These are phyloP conservation scores for Laspeyria flexula DNA, from an alignment of 2,888 invertebrate species.

Conservation along the genomic window DNA sequence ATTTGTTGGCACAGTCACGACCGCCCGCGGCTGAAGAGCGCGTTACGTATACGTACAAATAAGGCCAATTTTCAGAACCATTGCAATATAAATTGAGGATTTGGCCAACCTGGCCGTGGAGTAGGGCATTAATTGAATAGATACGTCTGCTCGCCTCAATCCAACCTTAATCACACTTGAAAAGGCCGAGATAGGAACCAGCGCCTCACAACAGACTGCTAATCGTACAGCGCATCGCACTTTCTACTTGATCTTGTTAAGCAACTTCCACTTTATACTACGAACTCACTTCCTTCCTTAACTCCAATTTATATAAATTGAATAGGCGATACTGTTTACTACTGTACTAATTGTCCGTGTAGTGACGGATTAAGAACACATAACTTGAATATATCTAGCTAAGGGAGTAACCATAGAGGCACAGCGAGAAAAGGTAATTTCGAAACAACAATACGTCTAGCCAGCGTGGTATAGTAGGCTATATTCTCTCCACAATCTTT, in stretches of 20 bases:
- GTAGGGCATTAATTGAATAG: slow-evolving; percentile 82
- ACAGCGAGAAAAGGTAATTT: no score
- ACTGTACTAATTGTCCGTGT: neutral
- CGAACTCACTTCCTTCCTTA: slow-evolving; percentile 30
- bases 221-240: slow-evolving; percentile 78
- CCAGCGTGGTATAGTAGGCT: no score
- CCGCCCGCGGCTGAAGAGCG: slow-evolving; percentile 50
- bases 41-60: slow-evolving; percentile 63
- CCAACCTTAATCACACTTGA: slow-evolving; percentile 81
- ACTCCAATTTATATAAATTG: slow-evolving; percentile 19
- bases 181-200: slow-evolving; percentile 72
- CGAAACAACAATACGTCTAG: no score
- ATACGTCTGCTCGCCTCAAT: slow-evolving; percentile 81
- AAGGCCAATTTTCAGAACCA: slow-evolving; percentile 71
- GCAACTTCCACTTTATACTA: slow-evolving; percentile 44
- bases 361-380: neutral
- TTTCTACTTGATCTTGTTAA: slow-evolving; percentile 69
- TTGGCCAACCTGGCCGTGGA: slow-evolving; percentile 66
- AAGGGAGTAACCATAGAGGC: no score
- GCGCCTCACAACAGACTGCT: slow-evolving; percentile 65
- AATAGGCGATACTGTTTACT: neutral
- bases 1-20: slow-evolving; percentile 60
- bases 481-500: no score
- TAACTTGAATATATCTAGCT: neutral
- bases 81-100: slow-evolving; percentile 75